Evolutionary conservation across 2,113 vertebrate species (phyloP).

Genomic region (Hiodon tergisus): DNA sequence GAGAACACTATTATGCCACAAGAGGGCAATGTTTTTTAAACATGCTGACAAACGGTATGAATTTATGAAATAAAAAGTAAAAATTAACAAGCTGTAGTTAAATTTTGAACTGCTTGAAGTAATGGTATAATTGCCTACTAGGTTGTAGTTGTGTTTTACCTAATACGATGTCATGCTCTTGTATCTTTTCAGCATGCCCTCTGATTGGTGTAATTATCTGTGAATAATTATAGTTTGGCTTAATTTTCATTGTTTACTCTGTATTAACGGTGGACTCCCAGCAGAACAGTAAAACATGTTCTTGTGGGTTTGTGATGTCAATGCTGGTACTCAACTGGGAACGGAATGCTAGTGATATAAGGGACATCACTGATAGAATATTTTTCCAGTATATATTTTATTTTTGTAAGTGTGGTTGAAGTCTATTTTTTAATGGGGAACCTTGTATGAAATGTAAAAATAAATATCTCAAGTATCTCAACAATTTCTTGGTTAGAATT

Average conservation of each 20-base stretch:
- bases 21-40: conserved; percentile 32
- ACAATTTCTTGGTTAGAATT: neutral
- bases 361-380: neutral
- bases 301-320: neutral
- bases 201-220: neutral
- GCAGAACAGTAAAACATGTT: too few species aligned
- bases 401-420: conserved; percentile 42
- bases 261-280: too few species aligned
- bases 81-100: neutral
- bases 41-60: neutral
- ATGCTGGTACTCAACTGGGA: neutral
- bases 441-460: conserved; percentile 27
- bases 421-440: conserved; percentile 26
- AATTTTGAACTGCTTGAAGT: neutral
- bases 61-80: neutral
- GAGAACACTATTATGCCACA: conserved; percentile 32
- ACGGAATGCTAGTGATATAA: neutral
- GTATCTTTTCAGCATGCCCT: neutral
- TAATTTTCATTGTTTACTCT: too few species aligned
- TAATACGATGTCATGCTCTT: neutral
- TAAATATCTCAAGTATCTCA: conserved; percentile 16
- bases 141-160: neutral
- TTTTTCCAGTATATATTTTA: conserved; percentile 31
- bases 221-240: too few species aligned
- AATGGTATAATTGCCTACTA: too few species aligned